These are phyloP conservation scores for Stratiomys singularior DNA, from an alignment of 2,888 invertebrate genomes.

Conservation along the genomic window DNA sequence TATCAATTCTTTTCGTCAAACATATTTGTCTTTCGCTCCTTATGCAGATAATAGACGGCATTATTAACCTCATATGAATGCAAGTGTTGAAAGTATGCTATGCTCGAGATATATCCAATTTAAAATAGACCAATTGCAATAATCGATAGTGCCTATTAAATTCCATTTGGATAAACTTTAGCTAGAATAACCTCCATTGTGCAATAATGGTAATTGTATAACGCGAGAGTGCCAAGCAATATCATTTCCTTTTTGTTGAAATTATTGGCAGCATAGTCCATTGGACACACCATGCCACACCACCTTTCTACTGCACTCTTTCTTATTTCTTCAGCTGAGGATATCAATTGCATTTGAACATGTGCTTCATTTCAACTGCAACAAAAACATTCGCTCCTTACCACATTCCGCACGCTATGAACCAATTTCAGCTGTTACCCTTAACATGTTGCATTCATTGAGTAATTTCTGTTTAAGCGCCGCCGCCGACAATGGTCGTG, in stretches of 20 bases:
- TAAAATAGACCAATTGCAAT: not conserved
- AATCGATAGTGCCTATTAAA: not conserved
- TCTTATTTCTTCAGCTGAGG: not conserved
- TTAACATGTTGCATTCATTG: not conserved
- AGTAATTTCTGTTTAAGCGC: not conserved
- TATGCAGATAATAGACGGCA: not conserved
- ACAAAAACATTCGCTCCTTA: not conserved
- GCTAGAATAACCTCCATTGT: not conserved
- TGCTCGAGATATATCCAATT: no score
- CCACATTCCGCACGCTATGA: constrained; percentile 5
- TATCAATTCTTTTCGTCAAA: not conserved
- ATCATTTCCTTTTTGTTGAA: constrained; percentile 20
- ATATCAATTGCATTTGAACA: constrained; percentile 6
- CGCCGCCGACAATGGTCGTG: not conserved
- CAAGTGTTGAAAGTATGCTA: no score
- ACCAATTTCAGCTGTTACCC: not conserved
- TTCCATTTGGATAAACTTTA: not conserved
- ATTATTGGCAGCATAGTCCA: not conserved
- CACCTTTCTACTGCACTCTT: not conserved
- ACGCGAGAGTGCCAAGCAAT: not conserved
- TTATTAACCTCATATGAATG: no score
- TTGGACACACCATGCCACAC: not conserved
- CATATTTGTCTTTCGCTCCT: not conserved
- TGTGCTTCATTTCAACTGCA: not conserved
- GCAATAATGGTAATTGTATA: not conserved